Conservation (phyloP, 2,797 vertebrate species). For the Notoglanidium macrostoma region DNA sequence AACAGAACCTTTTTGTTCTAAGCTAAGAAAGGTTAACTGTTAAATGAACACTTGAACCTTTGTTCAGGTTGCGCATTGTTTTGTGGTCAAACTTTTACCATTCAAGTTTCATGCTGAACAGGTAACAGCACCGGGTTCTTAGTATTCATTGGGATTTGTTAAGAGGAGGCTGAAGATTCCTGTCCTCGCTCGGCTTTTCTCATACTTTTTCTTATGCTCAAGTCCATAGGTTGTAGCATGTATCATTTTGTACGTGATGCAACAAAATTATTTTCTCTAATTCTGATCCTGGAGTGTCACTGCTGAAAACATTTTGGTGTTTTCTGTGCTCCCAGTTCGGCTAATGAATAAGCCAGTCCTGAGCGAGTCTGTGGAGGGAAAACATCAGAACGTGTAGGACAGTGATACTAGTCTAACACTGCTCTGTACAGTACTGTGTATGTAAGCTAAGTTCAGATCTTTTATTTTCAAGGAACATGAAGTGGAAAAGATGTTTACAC, state of each 20-base stretch:
- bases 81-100: too few relatives aligned
- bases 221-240: not conserved
- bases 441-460: not conserved
- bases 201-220: not conserved
- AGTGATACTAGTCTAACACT: not conserved
- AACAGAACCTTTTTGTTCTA: not conserved
- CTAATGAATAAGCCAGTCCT: not conserved
- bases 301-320: not conserved
- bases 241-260: not conserved
- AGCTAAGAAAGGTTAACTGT: not conserved
- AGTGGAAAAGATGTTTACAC: constrained; percentile 99
- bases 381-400: not conserved
- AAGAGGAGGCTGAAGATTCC: not conserved
- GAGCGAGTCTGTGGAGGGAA: not conserved
- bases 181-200: not conserved
- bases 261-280: not conserved
- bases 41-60: not conserved
- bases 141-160: not conserved
- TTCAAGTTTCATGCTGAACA: too few relatives aligned
- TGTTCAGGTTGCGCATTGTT: not conserved
- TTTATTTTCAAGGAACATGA: constrained; percentile 87
- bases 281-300: not conserved
- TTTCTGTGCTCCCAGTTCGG: not conserved
- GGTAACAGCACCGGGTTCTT: too few relatives aligned
- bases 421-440: not conserved